Evolutionary conservation across 1,140 invertebrate species (phyloP), one percentile per base, ranked within the genome.

Genomic region (Amyelois transitella): DNA sequence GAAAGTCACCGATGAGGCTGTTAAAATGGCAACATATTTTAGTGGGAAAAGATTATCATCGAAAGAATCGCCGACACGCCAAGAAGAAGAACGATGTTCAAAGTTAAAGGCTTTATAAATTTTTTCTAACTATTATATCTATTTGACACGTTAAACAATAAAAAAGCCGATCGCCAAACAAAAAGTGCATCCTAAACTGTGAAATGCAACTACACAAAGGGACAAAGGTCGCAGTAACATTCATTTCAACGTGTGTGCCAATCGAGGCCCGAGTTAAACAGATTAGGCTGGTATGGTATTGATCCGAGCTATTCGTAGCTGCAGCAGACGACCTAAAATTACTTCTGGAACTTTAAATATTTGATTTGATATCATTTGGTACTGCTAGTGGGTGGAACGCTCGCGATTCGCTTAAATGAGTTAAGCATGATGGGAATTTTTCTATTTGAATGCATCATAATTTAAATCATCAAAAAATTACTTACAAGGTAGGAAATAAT

Each of bases 231-330:
- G 32, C 32, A 28, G 49, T 44, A 22, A 43, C 38, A 25, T 53
- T 53, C 43, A 53, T 53, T 53, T 53, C 51, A 53, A 24, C 51
- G 51, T 44, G n/a, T n/a, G 32, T 22, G 51, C 51, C 51, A 53
- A 53, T 53, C 43, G 51, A 17, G 48, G 48, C n/a, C 20, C 38
- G 18, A 14, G 43, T 20, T 53, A 53, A 53, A 53, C 45, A 53
- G 51, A 53, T 53, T 45, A 48, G 51, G 51, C 18, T 43, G 14
- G 50, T 51, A 14, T 14, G 49, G 53, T 60, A 60, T 60, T 52
- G 58, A 60, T 55, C 58, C 22, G 18, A 25, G 53, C 58, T 60
- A 60, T 60, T 60, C 49, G 38, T 43, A 51, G 53, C 52, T 55
- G 53, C 28, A 38, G 12, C 51, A 51, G 58, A 51, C 58, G 49